Base-by-base conservation (phyloP, 2,888 invertebrate genomes). In the Hypena proboscidalis region DNA sequence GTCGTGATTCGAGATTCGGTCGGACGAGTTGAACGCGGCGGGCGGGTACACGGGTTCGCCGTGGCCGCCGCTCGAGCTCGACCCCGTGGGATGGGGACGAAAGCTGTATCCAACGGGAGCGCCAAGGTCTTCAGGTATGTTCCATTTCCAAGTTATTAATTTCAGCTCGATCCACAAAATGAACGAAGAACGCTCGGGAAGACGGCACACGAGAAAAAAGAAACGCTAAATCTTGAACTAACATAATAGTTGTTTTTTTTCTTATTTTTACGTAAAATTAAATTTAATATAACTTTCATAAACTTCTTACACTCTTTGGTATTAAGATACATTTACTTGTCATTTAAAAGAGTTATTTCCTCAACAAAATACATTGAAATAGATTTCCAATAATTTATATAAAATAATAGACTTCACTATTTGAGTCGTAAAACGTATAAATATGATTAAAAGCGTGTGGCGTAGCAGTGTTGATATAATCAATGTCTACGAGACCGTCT, bases 21-120 rank as follows among this genome's bases (percentile, higher is more conserved):
- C 95, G 90, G 95, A 95, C 94, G 95, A 95, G 92, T 92, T 92
- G 75, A 92, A 91, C 90, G 92, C 93, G 83, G 93, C 93, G 92
- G 94, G 94, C 91, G 94, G 94, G 80, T 94, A 94, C 92, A 93
- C 94, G 92, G 94, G 95, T 87, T 94, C 95, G 85, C 95, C 95
- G 89, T 95, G 95, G 95, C 95, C 95, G 80, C 94, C 95, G 79
- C 91, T 94, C 58, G 94, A 94, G 79, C 92, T 95, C 87, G 95
- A 95, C 91, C 94, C 94, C 80, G 94, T 94, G 84, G 93, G 93
- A 87, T 95, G 95, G 95, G 95, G 95, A 58, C 93, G 95, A 70
- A 95, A 95, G 84, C 91, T 95, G 69, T 95, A 95, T 83, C 95
- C 95, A 70, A 93, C 95, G 68, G 93, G 94, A 65, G 95, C 94